These are phyloP conservation scores for Hyperoplus lanceolatus DNA, from an alignment of 2,797 vertebrate genomes.

Conservation along the genomic window DNA sequence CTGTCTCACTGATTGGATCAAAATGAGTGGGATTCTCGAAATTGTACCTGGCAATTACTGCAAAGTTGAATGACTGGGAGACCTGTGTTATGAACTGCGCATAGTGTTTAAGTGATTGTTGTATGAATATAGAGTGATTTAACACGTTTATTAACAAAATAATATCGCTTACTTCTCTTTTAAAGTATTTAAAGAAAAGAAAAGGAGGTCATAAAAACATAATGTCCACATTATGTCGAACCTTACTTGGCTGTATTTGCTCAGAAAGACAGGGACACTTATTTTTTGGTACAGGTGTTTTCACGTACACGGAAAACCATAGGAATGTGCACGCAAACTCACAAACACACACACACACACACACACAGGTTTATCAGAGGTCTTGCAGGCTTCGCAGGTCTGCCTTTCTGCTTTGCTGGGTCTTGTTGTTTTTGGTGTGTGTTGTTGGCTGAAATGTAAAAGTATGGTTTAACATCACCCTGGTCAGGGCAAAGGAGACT, in stretches of 20 bases:
- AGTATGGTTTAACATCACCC: conserved; percentile 59
- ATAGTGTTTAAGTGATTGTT: too few species aligned
- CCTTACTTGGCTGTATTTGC: neutral
- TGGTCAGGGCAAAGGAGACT: conserved; percentile 30
- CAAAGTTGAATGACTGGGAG: too few species aligned
- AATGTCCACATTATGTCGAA: neutral
- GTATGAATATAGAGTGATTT: too few species aligned
- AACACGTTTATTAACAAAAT: too few species aligned
- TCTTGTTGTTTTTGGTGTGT: conserved; percentile 65
- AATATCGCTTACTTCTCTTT: too few species aligned
- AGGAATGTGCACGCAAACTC: conserved; percentile 54
- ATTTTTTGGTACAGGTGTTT: conserved; percentile 40
- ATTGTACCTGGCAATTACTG: too few species aligned
- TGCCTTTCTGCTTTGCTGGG: conserved; percentile 73
- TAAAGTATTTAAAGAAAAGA: neutral
- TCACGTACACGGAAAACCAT: conserved; percentile 41
- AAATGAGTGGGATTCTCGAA: too few species aligned
- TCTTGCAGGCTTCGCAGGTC: conserved; percentile 72
- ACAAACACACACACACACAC: conserved; percentile 11
- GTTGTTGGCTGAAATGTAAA: conserved; percentile 62
- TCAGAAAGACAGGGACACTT: conserved; percentile 7
- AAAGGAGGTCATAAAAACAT: neutral
- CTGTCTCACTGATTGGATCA: too few species aligned
- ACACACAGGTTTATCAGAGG: conserved; percentile 76
- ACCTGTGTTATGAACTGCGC: too few species aligned